Percentiles rank a stretch among this genome's conserved stretches.
Evolutionary conservation across 2,888 invertebrate species (phyloP).

Genomic region (Empis livida): DNA sequence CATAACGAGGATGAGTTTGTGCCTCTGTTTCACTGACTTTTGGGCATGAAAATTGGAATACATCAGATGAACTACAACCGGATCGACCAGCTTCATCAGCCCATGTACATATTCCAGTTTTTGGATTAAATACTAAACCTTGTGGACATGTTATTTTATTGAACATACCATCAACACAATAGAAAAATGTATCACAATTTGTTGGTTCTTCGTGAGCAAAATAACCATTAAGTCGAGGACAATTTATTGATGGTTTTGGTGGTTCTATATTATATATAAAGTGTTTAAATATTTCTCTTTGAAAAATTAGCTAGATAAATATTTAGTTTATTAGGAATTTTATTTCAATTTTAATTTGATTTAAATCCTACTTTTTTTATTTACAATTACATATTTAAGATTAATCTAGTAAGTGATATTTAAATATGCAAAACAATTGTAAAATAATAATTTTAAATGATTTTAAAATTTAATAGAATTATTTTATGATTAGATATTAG

Average conservation of each 20-base stretch:
- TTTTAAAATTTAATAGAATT: too few species aligned
- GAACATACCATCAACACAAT: slow-evolving; percentile 77
- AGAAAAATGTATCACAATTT: slow-evolving; percentile 77
- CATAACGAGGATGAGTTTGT: slow-evolving; percentile 70
- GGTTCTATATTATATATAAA: slow-evolving; percentile 52
- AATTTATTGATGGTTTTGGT: slow-evolving; percentile 59
- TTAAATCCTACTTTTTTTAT: too few species aligned
- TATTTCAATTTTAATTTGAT: too few species aligned
- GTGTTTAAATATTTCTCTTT: too few species aligned
- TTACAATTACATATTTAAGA: too few species aligned
- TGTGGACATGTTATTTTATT: slow-evolving; percentile 82
- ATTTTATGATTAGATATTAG: too few species aligned
- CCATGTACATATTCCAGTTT: slow-evolving; percentile 85
- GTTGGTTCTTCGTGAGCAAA: slow-evolving; percentile 68
- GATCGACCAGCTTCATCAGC: slow-evolving; percentile 81
- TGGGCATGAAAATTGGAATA: slow-evolving; percentile 74
- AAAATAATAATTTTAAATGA: too few species aligned
- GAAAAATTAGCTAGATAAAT: too few species aligned
- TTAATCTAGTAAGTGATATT: too few species aligned
- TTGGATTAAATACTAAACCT: slow-evolving; percentile 77
- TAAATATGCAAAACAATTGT: too few species aligned
- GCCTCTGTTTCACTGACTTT: slow-evolving; percentile 58
- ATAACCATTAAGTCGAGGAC: slow-evolving; percentile 74
- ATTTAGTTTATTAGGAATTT: too few species aligned
- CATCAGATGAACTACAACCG: slow-evolving; percentile 72